phyloP scores from a whole-genome alignment of 2,888 invertebrate species.

The Heliconius erato region DNA sequence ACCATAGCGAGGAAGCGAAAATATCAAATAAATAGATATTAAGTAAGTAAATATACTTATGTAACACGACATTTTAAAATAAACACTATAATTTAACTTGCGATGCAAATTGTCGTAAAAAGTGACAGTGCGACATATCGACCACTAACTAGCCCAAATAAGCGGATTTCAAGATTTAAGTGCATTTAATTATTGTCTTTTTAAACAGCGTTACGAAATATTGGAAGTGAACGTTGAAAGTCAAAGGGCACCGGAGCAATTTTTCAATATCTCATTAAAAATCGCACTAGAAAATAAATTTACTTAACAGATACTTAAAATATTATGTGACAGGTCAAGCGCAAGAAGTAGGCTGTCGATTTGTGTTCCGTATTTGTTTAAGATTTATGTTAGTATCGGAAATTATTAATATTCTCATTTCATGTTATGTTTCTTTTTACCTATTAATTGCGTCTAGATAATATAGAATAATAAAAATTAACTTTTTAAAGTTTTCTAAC shows the following conservation, averaged over 20 bases:
- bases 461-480: too few relatives aligned
- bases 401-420: not conserved
- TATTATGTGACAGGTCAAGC: slow-evolving; percentile 3
- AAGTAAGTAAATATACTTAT: not conserved
- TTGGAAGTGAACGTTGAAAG: slow-evolving; percentile 38
- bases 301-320: slow-evolving; percentile 18
- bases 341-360: slow-evolving; percentile 35
- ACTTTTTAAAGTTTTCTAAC: too few relatives aligned
- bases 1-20: too few relatives aligned
- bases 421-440: not conserved
- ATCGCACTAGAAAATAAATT: slow-evolving; percentile 25
- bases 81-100: slow-evolving; percentile 13
- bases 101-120: slow-evolving; percentile 18
- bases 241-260: slow-evolving; percentile 44
- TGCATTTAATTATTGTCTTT: slow-evolving; percentile 38
- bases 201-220: slow-evolving; percentile 29
- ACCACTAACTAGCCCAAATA: slow-evolving; percentile 46
- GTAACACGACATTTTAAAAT: not conserved
- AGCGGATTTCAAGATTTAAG: slow-evolving; percentile 39
- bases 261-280: slow-evolving; percentile 28
- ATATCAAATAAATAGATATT: too few relatives aligned
- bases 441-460: not conserved
- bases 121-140: slow-evolving; percentile 14
- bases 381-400: not conserved
- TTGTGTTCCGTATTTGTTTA: slow-evolving; percentile 37